phyloP scores from a whole-genome alignment of 2,888 invertebrate genomes.

The Pharmacophagus antenor region DNA sequence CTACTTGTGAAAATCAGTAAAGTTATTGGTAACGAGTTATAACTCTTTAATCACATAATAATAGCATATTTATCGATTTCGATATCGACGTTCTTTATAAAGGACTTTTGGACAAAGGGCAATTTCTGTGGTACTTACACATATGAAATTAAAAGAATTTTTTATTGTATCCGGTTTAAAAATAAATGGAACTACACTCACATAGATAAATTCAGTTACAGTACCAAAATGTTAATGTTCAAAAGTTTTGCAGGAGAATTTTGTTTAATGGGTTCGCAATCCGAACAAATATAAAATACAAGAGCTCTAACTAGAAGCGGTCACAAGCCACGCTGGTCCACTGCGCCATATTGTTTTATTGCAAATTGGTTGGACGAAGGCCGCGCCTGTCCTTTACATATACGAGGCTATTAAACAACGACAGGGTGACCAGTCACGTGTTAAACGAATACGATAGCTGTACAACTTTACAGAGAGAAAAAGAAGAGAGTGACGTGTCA shows the following conservation, averaged over 20 bases:
- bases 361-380: conserved; percentile 79
- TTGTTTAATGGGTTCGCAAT: conserved; percentile 56
- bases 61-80: background rate
- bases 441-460: conserved; percentile 77
- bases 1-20: too few species aligned
- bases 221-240: conserved; percentile 43
- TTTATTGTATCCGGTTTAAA: background rate
- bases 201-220: conserved; percentile 51
- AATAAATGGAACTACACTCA: background rate
- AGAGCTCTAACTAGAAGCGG: conserved; percentile 39
- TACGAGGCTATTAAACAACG: conserved; percentile 78
- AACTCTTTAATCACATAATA: background rate
- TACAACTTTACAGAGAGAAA: conserved; percentile 57
- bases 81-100: too few species aligned
- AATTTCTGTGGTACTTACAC: too few species aligned
- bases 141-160: too few species aligned
- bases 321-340: conserved; percentile 55
- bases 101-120: too few species aligned
- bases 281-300: conserved; percentile 49
- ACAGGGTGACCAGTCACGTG: conserved; percentile 74
- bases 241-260: conserved; percentile 57
- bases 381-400: conserved; percentile 79
- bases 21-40: too few species aligned
- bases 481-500: conserved; percentile 45
- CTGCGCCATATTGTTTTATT: conserved; percentile 78